Conservation (phyloP, 2,113 vertebrate species). For the Lonchura striata region DNA sequence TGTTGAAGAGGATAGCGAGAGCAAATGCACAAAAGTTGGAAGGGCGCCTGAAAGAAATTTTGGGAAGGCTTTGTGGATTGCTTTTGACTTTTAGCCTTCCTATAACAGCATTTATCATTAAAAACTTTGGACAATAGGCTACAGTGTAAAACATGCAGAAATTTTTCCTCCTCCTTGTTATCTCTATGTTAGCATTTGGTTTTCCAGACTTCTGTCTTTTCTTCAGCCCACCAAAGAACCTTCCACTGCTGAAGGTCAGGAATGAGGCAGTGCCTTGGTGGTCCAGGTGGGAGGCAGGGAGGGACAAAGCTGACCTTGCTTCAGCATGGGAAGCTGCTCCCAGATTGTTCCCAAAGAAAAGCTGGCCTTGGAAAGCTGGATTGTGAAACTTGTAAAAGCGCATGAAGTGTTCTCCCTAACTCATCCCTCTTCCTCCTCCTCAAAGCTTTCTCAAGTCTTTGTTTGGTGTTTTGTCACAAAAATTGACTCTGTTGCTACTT, state of each 20-base stretch:
- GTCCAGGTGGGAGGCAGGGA: conserved; percentile 52
- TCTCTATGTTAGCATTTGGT: not conserved
- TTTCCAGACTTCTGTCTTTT: not conserved
- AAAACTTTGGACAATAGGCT: not conserved
- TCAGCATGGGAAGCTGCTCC: conserved; percentile 21
- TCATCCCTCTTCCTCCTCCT: not conserved
- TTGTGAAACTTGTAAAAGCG: not conserved
- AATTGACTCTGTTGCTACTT: not conserved
- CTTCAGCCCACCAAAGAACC: not conserved
- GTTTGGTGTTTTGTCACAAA: conserved; percentile 6
- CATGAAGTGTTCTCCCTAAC: not conserved
- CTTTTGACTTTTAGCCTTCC: not conserved
- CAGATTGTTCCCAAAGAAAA: conserved; percentile 6
- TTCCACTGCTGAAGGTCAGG: not conserved
- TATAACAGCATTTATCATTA: not conserved
- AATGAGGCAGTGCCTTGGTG: conserved; percentile 45
- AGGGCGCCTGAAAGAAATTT: not conserved
- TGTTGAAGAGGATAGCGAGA: not conserved
- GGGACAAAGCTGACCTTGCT: conserved; percentile 1
- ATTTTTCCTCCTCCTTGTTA: not conserved
- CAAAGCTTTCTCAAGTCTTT: not conserved
- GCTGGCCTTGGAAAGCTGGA: not conserved
- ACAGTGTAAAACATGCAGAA: not conserved
- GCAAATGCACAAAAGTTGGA: not conserved
- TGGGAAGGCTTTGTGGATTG: not conserved